phyloP scores from a whole-genome alignment of 2,797 vertebrate species.

The Astyanax mexicanus region DNA sequence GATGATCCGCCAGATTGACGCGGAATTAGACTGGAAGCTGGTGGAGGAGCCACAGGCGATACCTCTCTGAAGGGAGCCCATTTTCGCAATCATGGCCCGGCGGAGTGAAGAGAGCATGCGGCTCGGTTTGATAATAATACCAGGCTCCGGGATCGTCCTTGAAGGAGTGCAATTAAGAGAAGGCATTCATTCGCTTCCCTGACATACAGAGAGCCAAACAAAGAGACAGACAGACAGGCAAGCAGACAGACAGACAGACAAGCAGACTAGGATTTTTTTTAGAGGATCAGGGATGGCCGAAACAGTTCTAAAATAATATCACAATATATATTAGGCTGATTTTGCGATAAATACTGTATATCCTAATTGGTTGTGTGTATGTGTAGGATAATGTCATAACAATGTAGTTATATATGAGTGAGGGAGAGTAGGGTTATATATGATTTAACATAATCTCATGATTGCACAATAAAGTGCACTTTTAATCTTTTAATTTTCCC shows the following conservation, averaged over 20 bases:
- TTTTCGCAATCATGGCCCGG: constrained; percentile 22
- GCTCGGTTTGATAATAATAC: constrained; percentile 49
- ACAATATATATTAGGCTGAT: no score
- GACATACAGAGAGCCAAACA: no score
- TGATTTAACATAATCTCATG: no score
- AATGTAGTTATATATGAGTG: no score
- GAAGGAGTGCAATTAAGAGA: constrained; percentile 34
- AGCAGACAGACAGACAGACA: neutral
- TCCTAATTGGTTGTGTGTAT: no score
- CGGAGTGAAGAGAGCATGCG: constrained; percentile 6
- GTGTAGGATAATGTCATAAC: no score
- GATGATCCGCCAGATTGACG: constrained; percentile 56
- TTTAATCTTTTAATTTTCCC: no score
- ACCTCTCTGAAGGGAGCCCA: constrained; percentile 34
- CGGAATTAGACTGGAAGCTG: constrained; percentile 52
- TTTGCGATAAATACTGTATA: no score
- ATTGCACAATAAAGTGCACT: no score
- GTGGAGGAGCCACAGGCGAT: constrained; percentile 44
- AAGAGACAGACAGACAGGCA: constrained; percentile 1
- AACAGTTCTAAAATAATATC: no score
- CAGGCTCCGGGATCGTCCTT: constrained; percentile 22
- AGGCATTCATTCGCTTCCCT: neutral
- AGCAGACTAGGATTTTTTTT: neutral
- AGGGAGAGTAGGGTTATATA: no score
- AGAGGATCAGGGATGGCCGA: no score